phyloP scores from a whole-genome alignment of 1,140 invertebrate genomes.

The Wiebesia pumilae region DNA sequence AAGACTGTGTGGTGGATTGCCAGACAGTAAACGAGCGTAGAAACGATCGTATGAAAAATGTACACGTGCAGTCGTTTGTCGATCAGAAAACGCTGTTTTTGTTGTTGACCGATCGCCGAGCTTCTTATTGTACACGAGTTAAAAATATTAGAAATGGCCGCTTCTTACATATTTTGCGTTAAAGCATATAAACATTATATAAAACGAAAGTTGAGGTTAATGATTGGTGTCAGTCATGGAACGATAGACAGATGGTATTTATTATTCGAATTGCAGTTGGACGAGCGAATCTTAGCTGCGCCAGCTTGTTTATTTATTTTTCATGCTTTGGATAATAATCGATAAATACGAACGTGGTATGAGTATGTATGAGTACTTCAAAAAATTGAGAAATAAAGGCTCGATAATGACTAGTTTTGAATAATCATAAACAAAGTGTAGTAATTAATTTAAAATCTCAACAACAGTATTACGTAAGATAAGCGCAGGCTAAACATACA shows the following conservation, averaged over 20 bases:
- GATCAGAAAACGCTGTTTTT: background rate
- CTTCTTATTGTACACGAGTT: background rate
- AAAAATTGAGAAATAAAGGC: background rate
- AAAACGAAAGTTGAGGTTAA: slow-evolving; percentile 33
- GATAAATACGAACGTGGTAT: background rate
- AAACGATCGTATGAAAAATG: background rate
- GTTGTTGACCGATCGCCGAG: slow-evolving; percentile 1
- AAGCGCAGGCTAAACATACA: background rate
- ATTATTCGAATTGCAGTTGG: slow-evolving; percentile 15
- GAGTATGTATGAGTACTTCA: too few species aligned
- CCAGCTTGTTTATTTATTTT: background rate
- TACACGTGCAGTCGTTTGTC: background rate
- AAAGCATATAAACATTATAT: background rate
- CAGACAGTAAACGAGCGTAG: background rate
- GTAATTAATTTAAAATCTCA: background rate
- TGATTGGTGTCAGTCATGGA: slow-evolving; percentile 40
- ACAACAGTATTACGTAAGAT: background rate
- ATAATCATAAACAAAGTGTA: background rate
- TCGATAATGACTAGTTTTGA: background rate
- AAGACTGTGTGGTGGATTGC: background rate
- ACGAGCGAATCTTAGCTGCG: background rate
- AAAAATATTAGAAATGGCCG: too few species aligned
- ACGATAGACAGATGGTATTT: slow-evolving; percentile 18
- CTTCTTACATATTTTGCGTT: background rate
- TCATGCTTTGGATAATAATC: background rate